phyloP scores from a whole-genome alignment of 2,888 invertebrate genomes.

The Exocentrus adspersus region DNA sequence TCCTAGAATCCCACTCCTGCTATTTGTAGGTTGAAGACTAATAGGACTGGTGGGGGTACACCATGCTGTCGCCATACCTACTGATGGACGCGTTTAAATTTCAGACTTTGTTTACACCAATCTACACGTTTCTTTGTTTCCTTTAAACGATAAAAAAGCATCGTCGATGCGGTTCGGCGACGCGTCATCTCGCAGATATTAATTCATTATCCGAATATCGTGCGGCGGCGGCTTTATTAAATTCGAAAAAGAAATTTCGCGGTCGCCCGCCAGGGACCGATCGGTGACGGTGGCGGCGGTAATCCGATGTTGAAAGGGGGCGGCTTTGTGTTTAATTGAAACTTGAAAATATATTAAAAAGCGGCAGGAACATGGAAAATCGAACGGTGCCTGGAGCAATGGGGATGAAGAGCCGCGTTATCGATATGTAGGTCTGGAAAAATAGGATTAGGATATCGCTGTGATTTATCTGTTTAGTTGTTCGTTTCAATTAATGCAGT shows the following conservation, averaged over 20 bases:
- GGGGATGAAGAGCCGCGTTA: no score
- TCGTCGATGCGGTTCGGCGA: constrained; percentile 1
- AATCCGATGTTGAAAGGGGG: constrained; percentile 57
- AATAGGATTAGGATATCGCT: no score
- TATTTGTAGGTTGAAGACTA: no score
- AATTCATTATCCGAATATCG: constrained; percentile 56
- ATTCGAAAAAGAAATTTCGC: constrained; percentile 59
- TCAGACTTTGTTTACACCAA: no score
- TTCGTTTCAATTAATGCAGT: no score
- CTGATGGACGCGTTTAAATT: no score
- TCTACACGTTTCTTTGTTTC: no score
- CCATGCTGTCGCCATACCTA: no score
- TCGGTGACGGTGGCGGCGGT: constrained; percentile 50
- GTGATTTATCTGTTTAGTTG: no score
- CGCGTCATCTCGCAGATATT: constrained; percentile 46
- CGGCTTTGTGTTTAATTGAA: constrained; percentile 56
- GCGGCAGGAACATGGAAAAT: constrained; percentile 16
- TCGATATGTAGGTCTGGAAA: no score
- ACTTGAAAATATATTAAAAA: constrained; percentile 59
- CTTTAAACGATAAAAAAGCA: neutral
- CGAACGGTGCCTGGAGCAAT: neutral
- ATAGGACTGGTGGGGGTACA: no score
- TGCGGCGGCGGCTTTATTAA: constrained; percentile 57
- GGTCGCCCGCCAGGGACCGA: constrained; percentile 51
- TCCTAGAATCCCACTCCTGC: no score